A percentile compares a stretch with the other conserved stretches of the same genome.
These are phyloP conservation scores for Etheostoma perlongum DNA, from an alignment of 2,797 vertebrate species.

Conservation along the genomic window DNA sequence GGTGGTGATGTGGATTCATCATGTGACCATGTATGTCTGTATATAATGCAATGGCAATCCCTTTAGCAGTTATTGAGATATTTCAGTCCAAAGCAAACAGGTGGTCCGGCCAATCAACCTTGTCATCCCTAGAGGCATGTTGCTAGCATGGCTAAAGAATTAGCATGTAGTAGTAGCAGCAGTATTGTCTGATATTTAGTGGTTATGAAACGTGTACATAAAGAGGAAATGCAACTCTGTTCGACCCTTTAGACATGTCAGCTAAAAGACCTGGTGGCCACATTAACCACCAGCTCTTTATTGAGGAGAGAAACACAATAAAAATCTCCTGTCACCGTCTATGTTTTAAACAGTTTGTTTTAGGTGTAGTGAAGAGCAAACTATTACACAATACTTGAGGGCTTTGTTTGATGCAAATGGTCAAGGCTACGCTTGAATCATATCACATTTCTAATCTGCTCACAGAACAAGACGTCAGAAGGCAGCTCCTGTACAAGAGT, in stretches of 20 bases:
- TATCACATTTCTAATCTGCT: slow-evolving; percentile 35
- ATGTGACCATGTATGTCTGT: not conserved
- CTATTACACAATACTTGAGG: not conserved
- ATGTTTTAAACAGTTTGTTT: too few species aligned
- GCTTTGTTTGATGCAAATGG: slow-evolving; percentile 4
- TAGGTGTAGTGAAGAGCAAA: not conserved
- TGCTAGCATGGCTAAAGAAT: not conserved
- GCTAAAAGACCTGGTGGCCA: not conserved
- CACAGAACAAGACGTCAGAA: slow-evolving; percentile 12
- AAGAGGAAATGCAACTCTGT: not conserved
- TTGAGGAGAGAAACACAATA: not conserved
- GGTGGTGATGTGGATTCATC: not conserved
- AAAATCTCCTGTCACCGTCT: not conserved
- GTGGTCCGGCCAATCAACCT: not conserved
- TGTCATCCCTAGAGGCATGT: not conserved
- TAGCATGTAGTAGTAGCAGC: not conserved
- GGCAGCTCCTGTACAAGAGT: slow-evolving; percentile 4
- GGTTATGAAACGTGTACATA: not conserved
- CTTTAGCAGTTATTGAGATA: not conserved
- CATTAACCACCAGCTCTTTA: not conserved
- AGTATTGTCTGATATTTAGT: not conserved
- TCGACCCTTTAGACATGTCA: not conserved
- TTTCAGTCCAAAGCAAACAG: not conserved
- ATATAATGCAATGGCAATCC: too few species aligned
- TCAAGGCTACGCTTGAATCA: slow-evolving; percentile 13